Conservation (phyloP, 2,888 invertebrate genomes). For the Terebella lapidaria region DNA sequence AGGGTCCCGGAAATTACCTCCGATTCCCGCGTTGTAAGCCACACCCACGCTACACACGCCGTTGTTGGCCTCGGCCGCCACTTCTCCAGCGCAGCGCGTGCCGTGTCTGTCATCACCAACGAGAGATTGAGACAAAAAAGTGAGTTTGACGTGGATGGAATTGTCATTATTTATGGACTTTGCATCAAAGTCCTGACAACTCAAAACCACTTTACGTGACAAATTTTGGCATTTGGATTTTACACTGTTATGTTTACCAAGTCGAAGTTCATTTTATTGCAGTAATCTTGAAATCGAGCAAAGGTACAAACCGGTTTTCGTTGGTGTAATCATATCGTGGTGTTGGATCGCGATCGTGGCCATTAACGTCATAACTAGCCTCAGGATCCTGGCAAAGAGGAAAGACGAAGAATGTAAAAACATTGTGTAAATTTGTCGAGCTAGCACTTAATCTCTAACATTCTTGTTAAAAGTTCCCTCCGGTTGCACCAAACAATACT, state of each 20-base stretch:
- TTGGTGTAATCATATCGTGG: slow-evolving; percentile 95
- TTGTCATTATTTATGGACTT: too few species aligned
- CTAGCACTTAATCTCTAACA: too few species aligned
- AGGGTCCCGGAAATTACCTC: slow-evolving; percentile 64
- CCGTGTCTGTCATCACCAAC: slow-evolving; percentile 54
- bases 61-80: slow-evolving; percentile 95
- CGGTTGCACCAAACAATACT: too few species aligned
- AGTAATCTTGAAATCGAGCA: too few species aligned
- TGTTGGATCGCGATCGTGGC: slow-evolving; percentile 92
- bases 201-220: too few species aligned
- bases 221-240: too few species aligned
- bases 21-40: slow-evolving; percentile 90
- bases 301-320: slow-evolving; percentile 65
- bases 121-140: neutral
- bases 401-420: too few species aligned
- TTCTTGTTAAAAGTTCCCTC: too few species aligned
- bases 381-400: slow-evolving; percentile 76
- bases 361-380: slow-evolving; percentile 96
- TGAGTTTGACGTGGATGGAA: neutral
- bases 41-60: slow-evolving; percentile 91
- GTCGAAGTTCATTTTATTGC: too few species aligned
- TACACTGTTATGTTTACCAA: too few species aligned
- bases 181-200: too few species aligned
- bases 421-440: too few species aligned
- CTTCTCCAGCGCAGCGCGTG: slow-evolving; percentile 94